Percentiles rank a stretch among this genome's conserved stretches.
phyloP scores from a whole-genome alignment of 2,888 invertebrate genomes.

The Octodonta nipae region DNA sequence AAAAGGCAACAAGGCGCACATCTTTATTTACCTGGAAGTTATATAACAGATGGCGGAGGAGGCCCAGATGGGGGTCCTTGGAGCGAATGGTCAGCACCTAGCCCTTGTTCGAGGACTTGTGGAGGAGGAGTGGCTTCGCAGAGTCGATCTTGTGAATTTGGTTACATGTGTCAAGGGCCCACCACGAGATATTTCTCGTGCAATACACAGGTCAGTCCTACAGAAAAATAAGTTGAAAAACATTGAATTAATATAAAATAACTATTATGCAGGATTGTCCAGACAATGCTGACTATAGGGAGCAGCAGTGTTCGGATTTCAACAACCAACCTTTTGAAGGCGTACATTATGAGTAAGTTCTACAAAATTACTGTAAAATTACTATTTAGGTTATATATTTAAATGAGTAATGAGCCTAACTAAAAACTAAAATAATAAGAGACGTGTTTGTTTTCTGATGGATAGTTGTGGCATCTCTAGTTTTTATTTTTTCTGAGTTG shows the following conservation, averaged over 20 bases:
- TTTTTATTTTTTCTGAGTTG: too few species aligned
- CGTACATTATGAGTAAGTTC: slow-evolving; percentile 61
- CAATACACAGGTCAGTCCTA: slow-evolving; percentile 60
- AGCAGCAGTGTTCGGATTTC: slow-evolving; percentile 78
- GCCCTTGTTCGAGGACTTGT: slow-evolving; percentile 78
- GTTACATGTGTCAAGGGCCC: slow-evolving; percentile 58
- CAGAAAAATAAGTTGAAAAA: too few species aligned
- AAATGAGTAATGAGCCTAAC: too few species aligned
- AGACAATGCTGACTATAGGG: slow-evolving; percentile 66
- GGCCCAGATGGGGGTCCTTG: slow-evolving; percentile 56
- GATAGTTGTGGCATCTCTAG: too few species aligned
- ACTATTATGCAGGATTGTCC: slow-evolving; percentile 59
- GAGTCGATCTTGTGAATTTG: slow-evolving; percentile 61
- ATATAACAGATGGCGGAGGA: slow-evolving; percentile 54
- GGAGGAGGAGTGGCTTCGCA: slow-evolving; percentile 87
- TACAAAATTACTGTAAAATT: background rate
- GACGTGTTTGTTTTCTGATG: too few species aligned
- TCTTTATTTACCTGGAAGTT: slow-evolving; percentile 57
- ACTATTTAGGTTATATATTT: background rate
- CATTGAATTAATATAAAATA: too few species aligned
- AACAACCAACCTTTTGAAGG: slow-evolving; percentile 72
- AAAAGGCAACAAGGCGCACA: slow-evolving; percentile 66
- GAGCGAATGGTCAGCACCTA: slow-evolving; percentile 73
- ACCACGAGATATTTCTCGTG: slow-evolving; percentile 78
- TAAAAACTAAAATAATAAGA: too few species aligned